Base-by-base conservation (phyloP, 2,797 vertebrate species). In the Myotis daubentonii region DNA sequence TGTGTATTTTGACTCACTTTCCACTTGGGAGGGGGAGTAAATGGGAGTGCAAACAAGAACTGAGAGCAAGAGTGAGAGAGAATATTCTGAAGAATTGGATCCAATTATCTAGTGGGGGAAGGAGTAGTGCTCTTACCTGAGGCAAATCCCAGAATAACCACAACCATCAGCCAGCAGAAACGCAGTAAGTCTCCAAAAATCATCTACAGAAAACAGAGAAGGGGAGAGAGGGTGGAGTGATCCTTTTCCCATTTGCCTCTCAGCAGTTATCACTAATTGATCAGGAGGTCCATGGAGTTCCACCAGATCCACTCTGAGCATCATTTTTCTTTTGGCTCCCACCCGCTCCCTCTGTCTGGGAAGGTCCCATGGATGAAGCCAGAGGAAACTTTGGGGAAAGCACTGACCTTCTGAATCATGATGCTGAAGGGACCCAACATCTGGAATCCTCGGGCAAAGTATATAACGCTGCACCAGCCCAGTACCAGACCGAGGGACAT, bases 381-480 rank as follows among this genome's bases (percentile, higher is more conserved):
- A 68, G 28, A 83, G 30, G 38, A 60, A 62, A 2, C 4, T 6
- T 8, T 3, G 44, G 41, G 57, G 19, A 28, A 76, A 57, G 28
- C 44, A 96, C 97, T 78, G 97, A 99, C 99, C 99, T 99, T 99
- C 97, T 99, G 99, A 93, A 99, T 99, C 99, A 99, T 99, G 98
- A 99, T 99, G 97, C 99, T 99, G 78, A 99, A 99, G 5, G 99
- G 99, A 4, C 99, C 99, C 0, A 99, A 98, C 99, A 99, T 99
- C 98, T 99, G 99, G 96, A 99, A 99, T 75, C 99, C 99, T 68
- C 99, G 98, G 19, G 99, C 99, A 0, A 99, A 99, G 98, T 99
- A 99, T 99, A 99, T 99, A 91, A 99, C 98, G 4, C 99, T 99
- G 97, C 99, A 99, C 99, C 99, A 99, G 60, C 99, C 99, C 25